Percentiles rank a stretch among this genome's conserved stretches.
phyloP scores from a whole-genome alignment of 1,140 invertebrate species.

The Brachionus calyciflorus region DNA sequence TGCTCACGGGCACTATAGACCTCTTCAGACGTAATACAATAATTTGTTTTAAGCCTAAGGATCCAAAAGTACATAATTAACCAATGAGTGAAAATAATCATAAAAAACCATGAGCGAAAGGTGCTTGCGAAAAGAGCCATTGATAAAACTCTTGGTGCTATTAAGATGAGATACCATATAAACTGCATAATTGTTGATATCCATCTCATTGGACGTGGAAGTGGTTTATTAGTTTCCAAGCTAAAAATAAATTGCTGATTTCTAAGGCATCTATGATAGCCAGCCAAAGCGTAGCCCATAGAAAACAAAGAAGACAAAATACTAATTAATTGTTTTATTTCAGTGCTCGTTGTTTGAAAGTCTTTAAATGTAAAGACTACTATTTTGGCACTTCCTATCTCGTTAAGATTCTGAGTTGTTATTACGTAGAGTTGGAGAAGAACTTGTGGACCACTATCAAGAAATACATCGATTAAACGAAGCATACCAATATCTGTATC shows the following conservation, averaged over 20 bases:
- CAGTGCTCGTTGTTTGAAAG: slow-evolving; percentile 33
- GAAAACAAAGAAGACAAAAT: slow-evolving; percentile 38
- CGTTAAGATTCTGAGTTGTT: slow-evolving; percentile 30
- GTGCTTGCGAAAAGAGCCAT: slow-evolving; percentile 43
- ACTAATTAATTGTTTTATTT: slow-evolving; percentile 42
- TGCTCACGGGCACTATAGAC: slow-evolving; percentile 27
- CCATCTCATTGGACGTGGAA: slow-evolving; percentile 36
- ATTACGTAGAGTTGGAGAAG: slow-evolving; percentile 41
- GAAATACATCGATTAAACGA: slow-evolving; percentile 35
- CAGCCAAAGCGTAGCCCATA: slow-evolving; percentile 31
- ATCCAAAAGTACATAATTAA: slow-evolving; percentile 46
- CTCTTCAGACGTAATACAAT: slow-evolving; percentile 35
- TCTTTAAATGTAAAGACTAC: slow-evolving; percentile 39
- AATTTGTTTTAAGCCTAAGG: slow-evolving; percentile 29
- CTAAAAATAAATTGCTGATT: slow-evolving; percentile 41
- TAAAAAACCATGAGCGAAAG: slow-evolving; percentile 46
- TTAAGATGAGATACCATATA: slow-evolving; percentile 42
- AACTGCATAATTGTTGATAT: slow-evolving; percentile 35
- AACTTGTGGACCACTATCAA: slow-evolving; percentile 43
- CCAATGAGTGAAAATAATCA: slow-evolving; percentile 44
- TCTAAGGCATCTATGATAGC: slow-evolving; percentile 30
- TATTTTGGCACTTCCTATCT: slow-evolving; percentile 23
- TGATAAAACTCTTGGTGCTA: slow-evolving; percentile 36
- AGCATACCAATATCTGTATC: slow-evolving; percentile 44
- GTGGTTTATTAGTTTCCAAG: slow-evolving; percentile 25